A percentile compares a stretch with the other conserved stretches of the same genome.
phyloP scores from a whole-genome alignment of 2,113 vertebrate species.

The Pseudonaja textilis region DNA sequence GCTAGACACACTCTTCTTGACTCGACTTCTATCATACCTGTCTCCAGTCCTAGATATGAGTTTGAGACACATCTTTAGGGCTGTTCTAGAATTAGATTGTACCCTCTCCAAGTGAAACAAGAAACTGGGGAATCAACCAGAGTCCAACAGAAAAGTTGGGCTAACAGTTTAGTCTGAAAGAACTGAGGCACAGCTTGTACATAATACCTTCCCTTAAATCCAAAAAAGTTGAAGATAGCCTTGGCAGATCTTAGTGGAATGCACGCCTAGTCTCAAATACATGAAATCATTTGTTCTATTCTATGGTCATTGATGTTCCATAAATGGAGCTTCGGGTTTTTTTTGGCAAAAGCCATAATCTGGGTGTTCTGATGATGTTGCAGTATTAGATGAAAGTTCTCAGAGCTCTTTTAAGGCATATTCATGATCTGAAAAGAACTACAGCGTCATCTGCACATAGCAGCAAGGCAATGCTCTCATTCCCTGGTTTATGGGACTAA shows the following conservation, averaged over 20 bases:
- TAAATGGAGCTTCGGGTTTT: background rate
- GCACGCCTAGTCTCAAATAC: background rate
- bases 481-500: background rate
- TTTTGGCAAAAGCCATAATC: background rate
- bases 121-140: too few relatives aligned
- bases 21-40: background rate
- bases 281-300: background rate
- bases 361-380: background rate
- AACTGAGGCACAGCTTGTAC: background rate
- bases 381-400: background rate
- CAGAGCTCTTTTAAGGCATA: background rate
- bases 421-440: background rate
- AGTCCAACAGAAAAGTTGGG: too few relatives aligned
- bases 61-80: background rate
- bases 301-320: too few relatives aligned
- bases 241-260: background rate
- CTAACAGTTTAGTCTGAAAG: too few relatives aligned
- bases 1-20: background rate
- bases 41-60: background rate
- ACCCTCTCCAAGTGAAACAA: too few relatives aligned
- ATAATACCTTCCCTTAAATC: background rate
- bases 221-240: background rate
- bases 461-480: background rate
- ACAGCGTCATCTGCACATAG: background rate
- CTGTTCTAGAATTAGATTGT: too few relatives aligned